These are phyloP conservation scores for Mus spicilegus DNA, from an alignment of 2,113 vertebrate species.

Conservation along the genomic window DNA sequence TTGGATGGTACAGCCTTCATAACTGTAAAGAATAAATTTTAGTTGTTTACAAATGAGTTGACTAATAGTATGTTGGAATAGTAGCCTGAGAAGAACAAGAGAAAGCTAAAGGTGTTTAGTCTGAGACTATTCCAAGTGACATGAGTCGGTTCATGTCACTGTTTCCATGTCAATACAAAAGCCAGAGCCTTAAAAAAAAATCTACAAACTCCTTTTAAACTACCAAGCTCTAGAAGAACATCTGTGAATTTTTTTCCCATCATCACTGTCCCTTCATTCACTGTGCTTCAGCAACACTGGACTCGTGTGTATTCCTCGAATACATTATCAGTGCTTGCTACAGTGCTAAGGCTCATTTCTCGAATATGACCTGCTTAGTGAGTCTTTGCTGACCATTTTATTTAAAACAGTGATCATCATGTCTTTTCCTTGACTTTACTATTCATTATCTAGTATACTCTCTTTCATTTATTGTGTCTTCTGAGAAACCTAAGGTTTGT, in stretches of 20 bases:
- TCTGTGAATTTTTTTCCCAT: not conserved
- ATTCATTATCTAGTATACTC: not conserved
- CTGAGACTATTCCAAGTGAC: not conserved
- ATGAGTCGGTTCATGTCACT: not conserved
- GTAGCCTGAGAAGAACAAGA: not conserved
- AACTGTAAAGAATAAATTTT: not conserved
- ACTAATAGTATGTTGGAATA: not conserved
- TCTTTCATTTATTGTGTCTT: slow-evolving; percentile 29
- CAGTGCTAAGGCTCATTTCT: not conserved
- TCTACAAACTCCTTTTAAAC: not conserved
- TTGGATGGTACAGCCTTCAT: not conserved
- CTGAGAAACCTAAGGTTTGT: not conserved
- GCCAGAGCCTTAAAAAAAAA: not conserved
- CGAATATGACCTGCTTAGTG: not conserved
- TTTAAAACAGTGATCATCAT: slow-evolving; percentile 35
- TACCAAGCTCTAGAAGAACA: not conserved
- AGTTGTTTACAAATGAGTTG: not conserved
- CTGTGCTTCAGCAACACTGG: not conserved
- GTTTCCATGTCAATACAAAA: not conserved
- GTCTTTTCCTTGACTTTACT: not conserved
- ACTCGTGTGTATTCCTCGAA: not conserved
- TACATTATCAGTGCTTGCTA: not conserved
- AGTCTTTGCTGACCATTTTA: not conserved
- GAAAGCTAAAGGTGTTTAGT: not conserved
- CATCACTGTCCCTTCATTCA: not conserved